phyloP scores from a whole-genome alignment of 2,797 vertebrate species.

The Bothrops alternatus region DNA sequence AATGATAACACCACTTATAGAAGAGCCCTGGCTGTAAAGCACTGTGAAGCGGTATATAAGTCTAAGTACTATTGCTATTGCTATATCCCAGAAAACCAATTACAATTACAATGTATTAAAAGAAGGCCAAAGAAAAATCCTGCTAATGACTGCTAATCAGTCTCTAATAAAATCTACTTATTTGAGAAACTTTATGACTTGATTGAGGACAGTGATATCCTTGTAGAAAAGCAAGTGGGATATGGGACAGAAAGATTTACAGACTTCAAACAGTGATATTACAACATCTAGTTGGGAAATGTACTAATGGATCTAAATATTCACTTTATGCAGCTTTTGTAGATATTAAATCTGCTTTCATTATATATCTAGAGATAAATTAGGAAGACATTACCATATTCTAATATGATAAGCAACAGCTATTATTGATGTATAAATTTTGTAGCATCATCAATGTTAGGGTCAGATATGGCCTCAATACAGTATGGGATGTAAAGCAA shows the following conservation, averaged over 20 bases:
- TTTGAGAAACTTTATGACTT: not conserved
- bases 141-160: not conserved
- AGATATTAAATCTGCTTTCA: not conserved
- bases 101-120: not conserved
- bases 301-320: not conserved
- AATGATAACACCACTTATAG: not conserved
- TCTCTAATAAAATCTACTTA: not conserved
- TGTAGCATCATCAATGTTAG: not conserved
- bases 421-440: not conserved
- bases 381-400: not conserved
- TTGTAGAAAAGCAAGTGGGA: not conserved
- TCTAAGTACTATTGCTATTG: too few species aligned
- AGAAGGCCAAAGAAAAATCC: not conserved
- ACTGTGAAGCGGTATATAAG: too few species aligned
- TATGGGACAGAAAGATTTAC: not conserved
- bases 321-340: not conserved
- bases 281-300: not conserved
- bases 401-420: not conserved
- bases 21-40: too few species aligned
- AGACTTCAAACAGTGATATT: not conserved
- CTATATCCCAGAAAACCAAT: not conserved
- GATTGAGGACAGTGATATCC: not conserved
- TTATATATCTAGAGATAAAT: not conserved
- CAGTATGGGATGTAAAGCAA: not conserved
- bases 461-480: not conserved